A percentile compares a stretch with the other conserved stretches of the same genome.
Conservation (phyloP, 2,797 vertebrate species). For the Diceros bicornis region DNA sequence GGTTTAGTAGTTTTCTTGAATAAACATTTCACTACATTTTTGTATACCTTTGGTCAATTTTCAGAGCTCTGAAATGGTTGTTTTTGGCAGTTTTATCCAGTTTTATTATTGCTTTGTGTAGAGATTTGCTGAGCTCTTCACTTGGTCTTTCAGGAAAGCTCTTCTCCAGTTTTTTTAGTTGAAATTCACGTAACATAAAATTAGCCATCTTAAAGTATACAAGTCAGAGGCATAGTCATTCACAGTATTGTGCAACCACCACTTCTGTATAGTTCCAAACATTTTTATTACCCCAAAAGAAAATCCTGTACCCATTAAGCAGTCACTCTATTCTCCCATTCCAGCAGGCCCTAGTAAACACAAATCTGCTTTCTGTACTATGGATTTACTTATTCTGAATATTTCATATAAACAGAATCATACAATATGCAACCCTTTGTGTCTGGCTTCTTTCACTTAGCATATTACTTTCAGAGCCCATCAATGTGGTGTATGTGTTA, state of each 20-base stretch:
- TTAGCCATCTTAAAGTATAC: not conserved
- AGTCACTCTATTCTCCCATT: not conserved
- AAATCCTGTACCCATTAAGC: not conserved
- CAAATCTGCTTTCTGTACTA: not conserved
- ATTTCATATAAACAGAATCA: not conserved
- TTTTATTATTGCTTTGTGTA: not conserved
- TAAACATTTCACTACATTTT: conserved; percentile 3
- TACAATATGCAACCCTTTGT: not conserved
- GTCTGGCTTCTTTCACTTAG: not conserved
- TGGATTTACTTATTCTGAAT: not conserved
- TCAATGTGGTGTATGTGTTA: not conserved
- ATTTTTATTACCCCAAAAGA: not conserved
- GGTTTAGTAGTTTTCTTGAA: not conserved
- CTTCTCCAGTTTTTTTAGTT: not conserved
- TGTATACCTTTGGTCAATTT: not conserved
- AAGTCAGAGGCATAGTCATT: not conserved
- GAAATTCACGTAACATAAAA: not conserved
- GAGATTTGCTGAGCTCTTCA: not conserved
- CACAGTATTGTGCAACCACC: not conserved
- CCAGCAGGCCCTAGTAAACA: not conserved
- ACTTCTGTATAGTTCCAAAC: not conserved
- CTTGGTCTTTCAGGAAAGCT: not conserved
- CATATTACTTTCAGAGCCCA: not conserved
- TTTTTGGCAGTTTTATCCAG: not conserved
- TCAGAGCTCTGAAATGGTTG: not conserved